phyloP scores from a whole-genome alignment of 1,140 invertebrate genomes.

The Fopius arisanus region DNA sequence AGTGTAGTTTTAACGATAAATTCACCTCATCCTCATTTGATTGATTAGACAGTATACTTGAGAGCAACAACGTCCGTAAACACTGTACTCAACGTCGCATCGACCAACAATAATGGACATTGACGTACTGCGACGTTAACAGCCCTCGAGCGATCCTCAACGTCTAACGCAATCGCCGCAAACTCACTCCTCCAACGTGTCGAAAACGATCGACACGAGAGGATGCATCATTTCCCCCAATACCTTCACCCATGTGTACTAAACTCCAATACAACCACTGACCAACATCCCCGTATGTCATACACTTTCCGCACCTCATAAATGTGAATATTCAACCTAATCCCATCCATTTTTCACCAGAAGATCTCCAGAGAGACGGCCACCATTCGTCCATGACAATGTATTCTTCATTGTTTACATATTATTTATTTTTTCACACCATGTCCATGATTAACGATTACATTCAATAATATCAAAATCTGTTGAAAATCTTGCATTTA shows the following conservation, averaged over 20 bases:
- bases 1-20: not conserved
- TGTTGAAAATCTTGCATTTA: no score
- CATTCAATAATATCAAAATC: no score
- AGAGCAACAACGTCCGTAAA: not conserved
- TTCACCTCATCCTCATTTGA: no score
- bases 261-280: no score
- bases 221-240: not conserved
- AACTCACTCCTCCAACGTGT: conserved; percentile 1
- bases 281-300: no score
- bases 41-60: not conserved
- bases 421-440: not conserved
- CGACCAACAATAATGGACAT: not conserved
- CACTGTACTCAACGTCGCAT: not conserved
- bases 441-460: conserved; percentile 1
- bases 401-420: not conserved
- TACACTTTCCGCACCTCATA: no score
- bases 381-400: not conserved
- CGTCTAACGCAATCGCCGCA: conserved; percentile 3
- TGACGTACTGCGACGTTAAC: conserved; percentile 9
- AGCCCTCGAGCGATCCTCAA: not conserved
- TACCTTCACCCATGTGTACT: no score
- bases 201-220: not conserved
- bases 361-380: not conserved
- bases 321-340: no score
- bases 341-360: no score